Evolutionary conservation across 2,113 vertebrate species (phyloP).

Genomic region (Arenaria interpres): DNA sequence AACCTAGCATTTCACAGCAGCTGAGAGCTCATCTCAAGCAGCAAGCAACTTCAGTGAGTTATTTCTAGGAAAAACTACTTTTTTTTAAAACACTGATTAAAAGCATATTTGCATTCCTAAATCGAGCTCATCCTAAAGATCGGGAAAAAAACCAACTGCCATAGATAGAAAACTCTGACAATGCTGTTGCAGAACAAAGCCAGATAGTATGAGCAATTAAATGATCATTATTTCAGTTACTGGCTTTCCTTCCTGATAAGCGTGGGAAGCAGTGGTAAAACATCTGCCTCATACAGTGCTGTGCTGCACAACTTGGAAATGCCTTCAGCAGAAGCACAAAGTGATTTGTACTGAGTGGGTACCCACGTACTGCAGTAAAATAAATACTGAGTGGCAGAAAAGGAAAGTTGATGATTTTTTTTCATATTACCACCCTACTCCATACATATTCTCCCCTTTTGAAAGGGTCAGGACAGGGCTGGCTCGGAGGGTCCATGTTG

Average conservation of each 20-base stretch:
- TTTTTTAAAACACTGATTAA: not conserved
- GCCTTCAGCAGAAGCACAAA: not conserved
- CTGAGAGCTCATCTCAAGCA: not conserved
- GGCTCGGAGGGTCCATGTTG: not conserved
- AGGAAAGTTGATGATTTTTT: not conserved
- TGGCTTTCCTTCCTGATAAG: not conserved
- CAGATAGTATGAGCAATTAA: not conserved
- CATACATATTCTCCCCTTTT: not conserved
- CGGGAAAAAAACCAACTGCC: not conserved
- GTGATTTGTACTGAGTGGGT: not conserved
- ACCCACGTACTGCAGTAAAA: not conserved
- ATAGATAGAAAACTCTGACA: not conserved
- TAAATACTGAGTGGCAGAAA: not conserved
- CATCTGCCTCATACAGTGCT: not conserved
- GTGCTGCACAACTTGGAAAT: not conserved
- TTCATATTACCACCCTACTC: not conserved
- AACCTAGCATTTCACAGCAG: not conserved
- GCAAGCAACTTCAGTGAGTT: not conserved
- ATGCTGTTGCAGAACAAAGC: not conserved
- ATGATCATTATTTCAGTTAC: not conserved
- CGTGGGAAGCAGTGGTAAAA: not conserved
- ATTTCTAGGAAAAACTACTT: not conserved
- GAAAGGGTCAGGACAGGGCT: not conserved
- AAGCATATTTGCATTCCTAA: not conserved
- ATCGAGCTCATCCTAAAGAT: not conserved